Conservation (phyloP, 64 coral and sea anemone species). For the Astreopora myriophthalma region DNA sequence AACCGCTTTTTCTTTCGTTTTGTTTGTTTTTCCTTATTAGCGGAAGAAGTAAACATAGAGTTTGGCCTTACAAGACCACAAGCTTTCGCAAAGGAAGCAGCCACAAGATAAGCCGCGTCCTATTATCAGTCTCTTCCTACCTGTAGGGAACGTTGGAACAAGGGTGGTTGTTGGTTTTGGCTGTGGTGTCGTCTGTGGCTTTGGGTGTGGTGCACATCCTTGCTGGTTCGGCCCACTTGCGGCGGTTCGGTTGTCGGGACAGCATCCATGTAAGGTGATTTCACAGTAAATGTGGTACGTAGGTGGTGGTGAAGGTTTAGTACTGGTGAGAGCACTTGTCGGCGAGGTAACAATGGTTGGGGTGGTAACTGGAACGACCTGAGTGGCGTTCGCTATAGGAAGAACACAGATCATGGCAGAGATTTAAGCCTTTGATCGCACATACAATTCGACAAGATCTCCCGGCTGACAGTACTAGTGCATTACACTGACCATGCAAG, state of each 20-base stretch:
- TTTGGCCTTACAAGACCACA: too few species aligned
- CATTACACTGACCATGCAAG: not conserved
- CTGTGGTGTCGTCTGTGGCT: not conserved
- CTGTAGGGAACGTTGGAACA: not conserved
- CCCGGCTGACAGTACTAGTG: too few species aligned
- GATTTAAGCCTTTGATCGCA: not conserved
- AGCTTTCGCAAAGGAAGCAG: too few species aligned
- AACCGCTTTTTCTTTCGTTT: too few species aligned
- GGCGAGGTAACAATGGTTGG: constrained; percentile 2
- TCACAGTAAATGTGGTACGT: constrained; percentile 54
- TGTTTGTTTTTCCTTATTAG: too few species aligned
- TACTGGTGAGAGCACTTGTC: too few species aligned
- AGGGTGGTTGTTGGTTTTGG: not conserved
- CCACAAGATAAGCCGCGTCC: too few species aligned
- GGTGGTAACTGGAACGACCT: not conserved
- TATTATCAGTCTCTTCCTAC: too few species aligned
- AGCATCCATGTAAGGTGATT: constrained; percentile 57
- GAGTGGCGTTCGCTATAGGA: not conserved
- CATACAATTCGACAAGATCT: not conserved
- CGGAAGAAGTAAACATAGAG: too few species aligned
- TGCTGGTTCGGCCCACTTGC: constrained; percentile 57
- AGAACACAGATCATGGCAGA: not conserved
- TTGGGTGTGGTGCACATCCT: constrained; percentile 21
- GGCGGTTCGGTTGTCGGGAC: constrained; percentile 48
- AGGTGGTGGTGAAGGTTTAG: constrained; percentile 19